Percentiles rank a stretch among this genome's conserved stretches.
Conservation (phyloP, 2,888 invertebrate genomes). For the Rhodophaea formosa region DNA sequence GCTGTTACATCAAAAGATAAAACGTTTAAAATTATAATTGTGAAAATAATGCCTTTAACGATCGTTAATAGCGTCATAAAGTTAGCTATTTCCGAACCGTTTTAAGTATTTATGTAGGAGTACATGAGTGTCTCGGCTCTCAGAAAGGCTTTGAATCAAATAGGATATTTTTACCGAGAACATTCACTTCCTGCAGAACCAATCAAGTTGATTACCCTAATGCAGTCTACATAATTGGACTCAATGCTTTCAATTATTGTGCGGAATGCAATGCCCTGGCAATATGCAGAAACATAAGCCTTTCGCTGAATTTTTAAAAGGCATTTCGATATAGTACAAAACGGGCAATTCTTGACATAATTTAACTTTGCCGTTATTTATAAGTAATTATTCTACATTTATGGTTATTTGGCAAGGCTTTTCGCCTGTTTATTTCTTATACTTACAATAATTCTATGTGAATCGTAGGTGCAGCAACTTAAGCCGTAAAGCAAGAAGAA, state of each 20-base stretch:
- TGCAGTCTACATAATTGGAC: constrained; percentile 34
- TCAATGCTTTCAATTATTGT: constrained; percentile 41
- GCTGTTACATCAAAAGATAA: neutral
- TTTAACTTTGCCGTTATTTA: too few species aligned
- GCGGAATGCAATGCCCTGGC: neutral
- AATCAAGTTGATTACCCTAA: constrained; percentile 45
- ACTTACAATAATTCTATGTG: neutral
- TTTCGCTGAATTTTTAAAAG: neutral
- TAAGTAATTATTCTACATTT: too few species aligned
- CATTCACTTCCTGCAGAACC: constrained; percentile 7
- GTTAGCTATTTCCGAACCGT: neutral
- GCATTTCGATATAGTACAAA: too few species aligned
- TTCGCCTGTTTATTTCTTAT: too few species aligned
- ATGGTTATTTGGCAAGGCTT: too few species aligned
- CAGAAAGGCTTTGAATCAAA: neutral
- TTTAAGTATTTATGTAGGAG: neutral
- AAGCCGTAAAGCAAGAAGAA: neutral
- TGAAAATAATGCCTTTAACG: neutral
- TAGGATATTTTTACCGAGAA: neutral
- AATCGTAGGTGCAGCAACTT: neutral
- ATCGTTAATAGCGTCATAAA: neutral
- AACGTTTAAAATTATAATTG: neutral
- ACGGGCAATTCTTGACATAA: too few species aligned
- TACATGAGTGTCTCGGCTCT: neutral
- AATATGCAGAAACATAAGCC: neutral